Evolutionary conservation across 2,113 vertebrate species (phyloP).

Genomic region (Burhinus bistriatus): DNA sequence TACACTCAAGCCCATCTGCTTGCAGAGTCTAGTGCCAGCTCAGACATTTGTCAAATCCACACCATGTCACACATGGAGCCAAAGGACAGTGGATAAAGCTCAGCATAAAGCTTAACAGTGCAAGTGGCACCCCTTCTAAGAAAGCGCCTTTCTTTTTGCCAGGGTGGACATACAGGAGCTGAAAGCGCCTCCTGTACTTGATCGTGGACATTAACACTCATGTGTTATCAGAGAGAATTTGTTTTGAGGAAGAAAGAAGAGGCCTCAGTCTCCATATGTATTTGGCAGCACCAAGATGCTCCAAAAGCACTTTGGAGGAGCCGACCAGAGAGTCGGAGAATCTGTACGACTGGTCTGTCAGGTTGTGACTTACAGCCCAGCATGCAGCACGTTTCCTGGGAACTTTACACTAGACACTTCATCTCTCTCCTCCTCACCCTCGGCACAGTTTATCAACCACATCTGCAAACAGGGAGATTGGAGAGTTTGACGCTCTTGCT

Average conservation of each 20-base stretch:
- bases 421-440: neutral
- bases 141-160: neutral
- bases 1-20: neutral
- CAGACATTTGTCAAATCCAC: neutral
- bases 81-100: neutral
- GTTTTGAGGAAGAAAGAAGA: neutral
- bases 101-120: neutral
- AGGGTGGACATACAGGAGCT: neutral
- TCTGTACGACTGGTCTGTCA: neutral
- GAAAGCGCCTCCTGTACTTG: neutral
- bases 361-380: neutral
- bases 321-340: neutral
- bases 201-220: neutral
- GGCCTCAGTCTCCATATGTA: neutral
- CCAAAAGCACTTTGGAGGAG: neutral
- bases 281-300: neutral
- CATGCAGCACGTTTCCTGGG: neutral
- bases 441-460: neutral
- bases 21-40: neutral
- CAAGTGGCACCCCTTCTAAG: neutral
- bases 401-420: neutral
- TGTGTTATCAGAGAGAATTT: neutral
- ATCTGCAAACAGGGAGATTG: neutral
- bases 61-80: neutral
- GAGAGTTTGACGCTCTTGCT: neutral